These are phyloP conservation scores for Cantharis rufa DNA, from an alignment of 2,888 invertebrate genomes.

Conservation along the genomic window DNA sequence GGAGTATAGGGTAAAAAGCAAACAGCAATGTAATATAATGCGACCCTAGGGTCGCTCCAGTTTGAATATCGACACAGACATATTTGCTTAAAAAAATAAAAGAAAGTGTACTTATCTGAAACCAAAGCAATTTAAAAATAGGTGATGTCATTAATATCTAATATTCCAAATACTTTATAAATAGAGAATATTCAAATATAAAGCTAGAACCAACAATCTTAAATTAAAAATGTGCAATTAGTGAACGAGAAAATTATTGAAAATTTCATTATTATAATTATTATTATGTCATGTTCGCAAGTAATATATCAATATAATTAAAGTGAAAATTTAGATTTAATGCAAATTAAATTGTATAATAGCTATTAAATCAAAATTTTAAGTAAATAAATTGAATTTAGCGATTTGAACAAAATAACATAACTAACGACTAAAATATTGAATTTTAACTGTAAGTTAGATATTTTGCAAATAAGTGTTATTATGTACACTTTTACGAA, in stretches of 20 bases:
- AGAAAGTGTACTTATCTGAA: not conserved
- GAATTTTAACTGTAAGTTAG: too few relatives aligned
- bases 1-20: constrained; percentile 11
- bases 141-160: not conserved
- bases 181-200: too few relatives aligned
- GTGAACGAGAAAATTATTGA: not conserved
- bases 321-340: not conserved
- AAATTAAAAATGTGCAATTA: not conserved
- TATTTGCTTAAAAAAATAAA: constrained; percentile 8
- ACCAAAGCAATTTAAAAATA: not conserved
- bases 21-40: constrained; percentile 16
- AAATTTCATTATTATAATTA: not conserved
- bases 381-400: not conserved
- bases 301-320: not conserved
- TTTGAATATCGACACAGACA: constrained; percentile 11
- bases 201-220: not conserved
- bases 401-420: too few relatives aligned
- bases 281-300: not conserved
- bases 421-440: too few relatives aligned
- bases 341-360: not conserved
- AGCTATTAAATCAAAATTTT: not conserved
- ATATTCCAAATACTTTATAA: not conserved
- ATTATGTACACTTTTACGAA: too few relatives aligned
- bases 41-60: constrained; percentile 13
- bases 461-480: too few relatives aligned